Conservation (phyloP, 2,888 invertebrate species). For the Chrysomela aeneicollis region DNA sequence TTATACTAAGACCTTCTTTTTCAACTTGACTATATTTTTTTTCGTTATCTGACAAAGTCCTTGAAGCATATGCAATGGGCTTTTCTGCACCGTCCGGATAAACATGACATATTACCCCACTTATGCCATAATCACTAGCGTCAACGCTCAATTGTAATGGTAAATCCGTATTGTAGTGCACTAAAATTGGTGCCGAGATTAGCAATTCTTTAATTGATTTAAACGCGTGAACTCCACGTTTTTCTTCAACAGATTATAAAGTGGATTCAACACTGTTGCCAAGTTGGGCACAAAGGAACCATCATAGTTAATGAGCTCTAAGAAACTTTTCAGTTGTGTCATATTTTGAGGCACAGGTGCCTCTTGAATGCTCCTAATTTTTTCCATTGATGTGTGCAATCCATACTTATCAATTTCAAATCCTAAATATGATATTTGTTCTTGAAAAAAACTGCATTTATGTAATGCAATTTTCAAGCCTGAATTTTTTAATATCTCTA, state of each 20-base stretch:
- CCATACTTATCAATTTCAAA: neutral
- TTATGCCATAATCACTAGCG: too few species aligned
- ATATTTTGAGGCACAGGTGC: neutral
- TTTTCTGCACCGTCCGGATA: too few species aligned
- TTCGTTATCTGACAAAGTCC: too few species aligned
- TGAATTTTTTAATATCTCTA: neutral
- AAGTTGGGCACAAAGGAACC: neutral
- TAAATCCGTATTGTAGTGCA: too few species aligned
- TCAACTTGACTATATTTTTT: too few species aligned
- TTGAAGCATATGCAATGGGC: too few species aligned
- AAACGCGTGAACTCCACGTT: neutral
- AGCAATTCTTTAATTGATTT: too few species aligned
- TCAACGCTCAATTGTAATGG: too few species aligned
- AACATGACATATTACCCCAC: too few species aligned
- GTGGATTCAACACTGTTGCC: neutral
- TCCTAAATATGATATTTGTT: neutral
- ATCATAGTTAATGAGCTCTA: neutral
- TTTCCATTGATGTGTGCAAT: neutral
- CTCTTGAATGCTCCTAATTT: neutral
- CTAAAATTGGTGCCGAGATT: too few species aligned
- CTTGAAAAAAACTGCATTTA: slow-evolving; percentile 3
- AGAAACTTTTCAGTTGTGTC: neutral
- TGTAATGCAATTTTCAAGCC: neutral
- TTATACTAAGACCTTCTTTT: too few species aligned
- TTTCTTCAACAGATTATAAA: neutral